phyloP scores from a whole-genome alignment of 2,888 invertebrate species.

The Acronicta aceris region DNA sequence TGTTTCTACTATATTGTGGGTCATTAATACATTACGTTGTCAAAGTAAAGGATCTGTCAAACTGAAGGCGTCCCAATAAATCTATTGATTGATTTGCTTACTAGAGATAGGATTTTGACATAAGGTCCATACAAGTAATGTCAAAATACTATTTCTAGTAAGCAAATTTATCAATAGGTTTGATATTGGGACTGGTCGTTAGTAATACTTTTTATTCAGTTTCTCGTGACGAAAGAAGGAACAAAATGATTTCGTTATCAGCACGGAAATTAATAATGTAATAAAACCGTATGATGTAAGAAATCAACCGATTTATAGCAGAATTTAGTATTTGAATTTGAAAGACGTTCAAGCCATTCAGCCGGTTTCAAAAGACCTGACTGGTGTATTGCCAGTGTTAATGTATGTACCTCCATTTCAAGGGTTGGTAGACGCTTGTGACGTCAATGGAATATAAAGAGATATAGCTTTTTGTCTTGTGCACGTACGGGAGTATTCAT shows the following conservation, averaged over 20 bases:
- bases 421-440: constrained; percentile 3
- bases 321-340: constrained; percentile 8
- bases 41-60: no score
- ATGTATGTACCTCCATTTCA: background rate
- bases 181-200: no score
- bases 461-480: constrained; percentile 7
- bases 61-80: no score
- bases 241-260: constrained; percentile 27
- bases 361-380: constrained; percentile 9
- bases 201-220: background rate
- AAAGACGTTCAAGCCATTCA: constrained; percentile 8
- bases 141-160: no score
- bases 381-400: constrained; percentile 10
- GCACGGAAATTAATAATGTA: constrained; percentile 20
- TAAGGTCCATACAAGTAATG: no score
- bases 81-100: no score
- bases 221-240: constrained; percentile 5
- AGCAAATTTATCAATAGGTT: no score
- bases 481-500: constrained; percentile 18
- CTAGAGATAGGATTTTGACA: no score
- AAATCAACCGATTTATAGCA: constrained; percentile 16
- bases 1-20: no score
- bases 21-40: no score
- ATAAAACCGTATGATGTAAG: constrained; percentile 22
- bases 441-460: constrained; percentile 4